Percentiles rank a stretch among this genome's conserved stretches.
Evolutionary conservation across 2,113 vertebrate genomes (phyloP).

Genomic region (Mesitornis unicolor): DNA sequence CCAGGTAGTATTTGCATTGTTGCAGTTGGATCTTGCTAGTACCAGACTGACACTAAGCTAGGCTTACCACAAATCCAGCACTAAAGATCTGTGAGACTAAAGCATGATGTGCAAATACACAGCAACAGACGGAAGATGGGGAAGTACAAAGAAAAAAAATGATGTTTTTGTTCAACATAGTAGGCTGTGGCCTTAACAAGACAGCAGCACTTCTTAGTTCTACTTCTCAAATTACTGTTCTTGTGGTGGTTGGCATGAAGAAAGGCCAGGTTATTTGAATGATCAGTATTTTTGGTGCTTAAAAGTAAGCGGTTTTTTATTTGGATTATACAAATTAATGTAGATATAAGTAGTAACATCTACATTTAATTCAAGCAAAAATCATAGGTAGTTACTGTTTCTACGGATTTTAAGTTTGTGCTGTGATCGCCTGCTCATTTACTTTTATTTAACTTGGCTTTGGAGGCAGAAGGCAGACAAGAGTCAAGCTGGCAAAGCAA

Average conservation of each 20-base stretch:
- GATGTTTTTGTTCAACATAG: fast-evolving
- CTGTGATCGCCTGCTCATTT: neutral
- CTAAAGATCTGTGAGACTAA: neutral
- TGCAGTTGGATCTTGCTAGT: neutral
- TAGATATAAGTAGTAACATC: neutral
- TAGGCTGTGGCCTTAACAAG: neutral
- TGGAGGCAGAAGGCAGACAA: neutral
- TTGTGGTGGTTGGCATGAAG: neutral
- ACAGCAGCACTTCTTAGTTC: neutral
- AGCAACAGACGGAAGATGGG: neutral
- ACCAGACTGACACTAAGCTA: neutral
- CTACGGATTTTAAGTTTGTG: neutral
- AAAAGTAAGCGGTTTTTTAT: neutral
- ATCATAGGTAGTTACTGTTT: neutral
- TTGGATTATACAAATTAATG: neutral
- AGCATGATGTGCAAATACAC: neutral
- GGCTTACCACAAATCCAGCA: neutral
- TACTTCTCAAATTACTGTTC: neutral
- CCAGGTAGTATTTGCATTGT: neutral
- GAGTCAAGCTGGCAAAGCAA: neutral
- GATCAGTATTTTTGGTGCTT: neutral
- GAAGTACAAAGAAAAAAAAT: neutral
- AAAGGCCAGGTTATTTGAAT: neutral
- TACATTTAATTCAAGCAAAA: neutral
- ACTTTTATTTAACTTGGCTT: neutral